These are phyloP conservation scores for Iselma pallidipennis DNA, from an alignment of 2,888 invertebrate genomes.

Conservation along the genomic window DNA sequence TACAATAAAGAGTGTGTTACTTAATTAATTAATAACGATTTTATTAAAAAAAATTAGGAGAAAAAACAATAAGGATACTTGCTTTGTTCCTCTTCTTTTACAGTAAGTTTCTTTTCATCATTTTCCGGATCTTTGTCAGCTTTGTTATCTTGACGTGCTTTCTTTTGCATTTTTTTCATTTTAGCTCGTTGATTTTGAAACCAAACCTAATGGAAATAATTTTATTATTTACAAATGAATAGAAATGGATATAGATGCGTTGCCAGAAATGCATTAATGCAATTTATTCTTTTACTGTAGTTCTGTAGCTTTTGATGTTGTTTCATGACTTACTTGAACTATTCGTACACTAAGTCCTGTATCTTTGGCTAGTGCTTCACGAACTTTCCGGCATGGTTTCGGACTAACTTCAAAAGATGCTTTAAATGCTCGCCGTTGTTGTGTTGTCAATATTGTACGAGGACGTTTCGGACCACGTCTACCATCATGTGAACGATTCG, in stretches of 20 bases:
- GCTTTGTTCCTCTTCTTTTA: slow-evolving; percentile 65
- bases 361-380: slow-evolving; percentile 81
- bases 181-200: slow-evolving; percentile 69
- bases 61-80: slow-evolving; percentile 45
- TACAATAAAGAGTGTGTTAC: slow-evolving; percentile 1
- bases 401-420: slow-evolving; percentile 84
- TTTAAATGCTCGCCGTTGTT: slow-evolving; percentile 81
- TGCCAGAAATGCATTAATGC: slow-evolving; percentile 8
- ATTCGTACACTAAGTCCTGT: slow-evolving; percentile 83
- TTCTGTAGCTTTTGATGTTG: no score
- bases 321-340: slow-evolving; percentile 67
- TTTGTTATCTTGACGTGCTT: slow-evolving; percentile 62
- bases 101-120: slow-evolving; percentile 60
- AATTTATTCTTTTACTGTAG: no score
- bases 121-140: slow-evolving; percentile 57
- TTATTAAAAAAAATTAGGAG: no score
- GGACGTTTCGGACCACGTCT: slow-evolving; percentile 79
- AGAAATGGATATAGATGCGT: no score
- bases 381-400: slow-evolving; percentile 80
- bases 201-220: slow-evolving; percentile 60
- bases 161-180: slow-evolving; percentile 70
- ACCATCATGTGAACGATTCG: slow-evolving; percentile 65
- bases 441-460: slow-evolving; percentile 80
- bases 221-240: slow-evolving; percentile 34
- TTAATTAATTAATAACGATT: slow-evolving; percentile 30